These are phyloP conservation scores for Protonibea diacanthus DNA, from an alignment of 2,797 vertebrate species.

Conservation along the genomic window DNA sequence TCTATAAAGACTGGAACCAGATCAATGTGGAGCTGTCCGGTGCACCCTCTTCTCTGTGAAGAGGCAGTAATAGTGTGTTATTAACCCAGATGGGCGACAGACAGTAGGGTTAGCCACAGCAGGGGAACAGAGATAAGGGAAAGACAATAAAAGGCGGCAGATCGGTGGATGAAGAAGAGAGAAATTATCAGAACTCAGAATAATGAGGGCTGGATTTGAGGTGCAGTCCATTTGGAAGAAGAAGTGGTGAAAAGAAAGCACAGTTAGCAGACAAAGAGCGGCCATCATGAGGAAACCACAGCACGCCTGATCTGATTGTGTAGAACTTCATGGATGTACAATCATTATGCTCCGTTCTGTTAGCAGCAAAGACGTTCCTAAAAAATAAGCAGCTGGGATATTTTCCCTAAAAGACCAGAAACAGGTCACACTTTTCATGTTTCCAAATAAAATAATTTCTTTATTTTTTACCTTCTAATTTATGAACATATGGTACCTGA, in stretches of 20 bases:
- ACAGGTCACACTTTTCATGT: not conserved
- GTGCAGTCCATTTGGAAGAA: constrained; percentile 18
- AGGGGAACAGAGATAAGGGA: constrained; percentile 53
- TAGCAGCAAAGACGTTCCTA: not conserved
- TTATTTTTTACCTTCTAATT: not conserved
- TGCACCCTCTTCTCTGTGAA: constrained; percentile 58
- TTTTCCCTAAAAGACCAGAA: constrained; percentile 12
- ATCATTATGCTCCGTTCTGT: not conserved
- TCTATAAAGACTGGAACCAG: constrained; percentile 65
- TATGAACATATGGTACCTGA: not conserved
- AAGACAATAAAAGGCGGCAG: constrained; percentile 49
- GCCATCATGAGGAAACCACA: not conserved
- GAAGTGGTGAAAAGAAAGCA: constrained; percentile 20
- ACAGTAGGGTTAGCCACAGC: constrained; percentile 63
- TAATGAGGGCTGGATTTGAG: constrained; percentile 41
- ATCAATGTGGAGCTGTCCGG: constrained; percentile 77
- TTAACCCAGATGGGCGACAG: constrained; percentile 72
- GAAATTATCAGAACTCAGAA: constrained; percentile 32
- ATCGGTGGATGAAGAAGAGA: constrained; percentile 53
- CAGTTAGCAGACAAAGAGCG: constrained; percentile 17
- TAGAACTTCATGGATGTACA: not conserved
- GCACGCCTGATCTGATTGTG: not conserved
- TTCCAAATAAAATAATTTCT: not conserved
- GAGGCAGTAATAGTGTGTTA: constrained; percentile 68
- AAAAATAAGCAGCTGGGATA: not conserved